Percentiles rank a stretch among this genome's conserved stretches.
Evolutionary conservation across 1,140 invertebrate genomes (phyloP).

Genomic region (Cydia amplana): DNA sequence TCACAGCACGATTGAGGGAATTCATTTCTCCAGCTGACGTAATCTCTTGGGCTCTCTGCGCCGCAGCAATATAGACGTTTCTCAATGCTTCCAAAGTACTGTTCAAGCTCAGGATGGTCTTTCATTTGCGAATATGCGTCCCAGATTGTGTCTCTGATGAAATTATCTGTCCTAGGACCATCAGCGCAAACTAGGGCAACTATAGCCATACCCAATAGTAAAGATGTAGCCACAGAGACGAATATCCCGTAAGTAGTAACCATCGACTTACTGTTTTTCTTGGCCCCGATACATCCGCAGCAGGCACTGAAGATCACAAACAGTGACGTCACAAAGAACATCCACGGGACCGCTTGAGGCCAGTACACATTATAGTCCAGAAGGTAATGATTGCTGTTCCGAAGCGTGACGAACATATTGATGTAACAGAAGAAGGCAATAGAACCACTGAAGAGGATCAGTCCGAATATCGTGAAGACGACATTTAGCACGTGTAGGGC

Average conservation of each 20-base stretch:
- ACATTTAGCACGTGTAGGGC: slow-evolving; percentile 58
- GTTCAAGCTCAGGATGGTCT: slow-evolving; percentile 50
- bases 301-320: slow-evolving; percentile 55
- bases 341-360: slow-evolving; percentile 69
- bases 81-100: slow-evolving; percentile 59
- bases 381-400: slow-evolving; percentile 68
- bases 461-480: slow-evolving; percentile 54
- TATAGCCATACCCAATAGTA: slow-evolving; percentile 51
- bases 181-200: slow-evolving; percentile 61
- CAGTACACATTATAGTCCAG: slow-evolving; percentile 72
- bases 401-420: slow-evolving; percentile 56
- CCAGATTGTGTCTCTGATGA: slow-evolving; percentile 69
- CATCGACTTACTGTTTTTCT: slow-evolving; percentile 51
- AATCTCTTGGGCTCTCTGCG: slow-evolving; percentile 63
- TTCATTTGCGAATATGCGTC: slow-evolving; percentile 66
- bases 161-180: slow-evolving; percentile 57
- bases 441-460: slow-evolving; percentile 53
- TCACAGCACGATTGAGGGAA: slow-evolving; percentile 70
- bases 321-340: slow-evolving; percentile 60
- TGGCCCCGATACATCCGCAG: slow-evolving; percentile 61
- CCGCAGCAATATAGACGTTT: slow-evolving; percentile 69
- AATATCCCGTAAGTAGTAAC: slow-evolving; percentile 51
- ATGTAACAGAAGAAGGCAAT: slow-evolving; percentile 72
- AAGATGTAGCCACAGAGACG: slow-evolving; percentile 45
- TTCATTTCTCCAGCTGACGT: slow-evolving; percentile 63